Conservation (phyloP, 2,888 invertebrate genomes). For the Diarsia dahlii region DNA sequence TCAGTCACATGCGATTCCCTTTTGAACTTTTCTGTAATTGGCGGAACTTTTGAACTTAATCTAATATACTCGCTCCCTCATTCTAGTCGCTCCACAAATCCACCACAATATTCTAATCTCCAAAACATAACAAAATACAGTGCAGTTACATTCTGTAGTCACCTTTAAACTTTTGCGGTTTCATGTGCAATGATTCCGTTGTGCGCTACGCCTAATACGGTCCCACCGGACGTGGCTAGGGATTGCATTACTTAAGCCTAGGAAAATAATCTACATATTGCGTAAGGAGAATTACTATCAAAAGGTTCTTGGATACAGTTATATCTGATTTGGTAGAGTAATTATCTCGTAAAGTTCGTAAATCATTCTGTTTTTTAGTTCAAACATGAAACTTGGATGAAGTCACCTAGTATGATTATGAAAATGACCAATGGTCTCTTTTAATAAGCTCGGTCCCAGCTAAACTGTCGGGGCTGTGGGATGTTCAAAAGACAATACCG, state of each 20-base stretch:
- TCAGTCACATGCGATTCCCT: no score
- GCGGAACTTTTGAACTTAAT: no score
- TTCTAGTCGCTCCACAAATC: no score
- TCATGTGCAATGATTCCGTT: constrained; percentile 9
- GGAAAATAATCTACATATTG: constrained; percentile 12
- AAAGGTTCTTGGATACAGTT: neutral
- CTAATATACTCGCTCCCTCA: no score
- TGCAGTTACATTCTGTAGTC: constrained; percentile 1
- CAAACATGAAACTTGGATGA: neutral
- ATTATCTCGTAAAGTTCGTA: neutral
- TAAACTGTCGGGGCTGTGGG: no score
- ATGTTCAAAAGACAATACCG: no score
- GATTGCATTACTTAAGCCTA: constrained; percentile 33
- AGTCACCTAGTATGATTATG: neutral
- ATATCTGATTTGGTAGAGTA: neutral
- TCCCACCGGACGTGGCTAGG: constrained; percentile 29
- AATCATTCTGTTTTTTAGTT: neutral
- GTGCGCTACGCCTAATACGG: constrained; percentile 25
- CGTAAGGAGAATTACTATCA: neutral
- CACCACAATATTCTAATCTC: no score
- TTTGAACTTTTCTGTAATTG: no score
- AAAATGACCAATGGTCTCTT: neutral
- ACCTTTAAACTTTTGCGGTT: constrained; percentile 36
- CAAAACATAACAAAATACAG: no score
- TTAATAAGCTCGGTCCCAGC: no score